phyloP scores from a whole-genome alignment of 2,888 invertebrate species.

The Dryomyza anilis region DNA sequence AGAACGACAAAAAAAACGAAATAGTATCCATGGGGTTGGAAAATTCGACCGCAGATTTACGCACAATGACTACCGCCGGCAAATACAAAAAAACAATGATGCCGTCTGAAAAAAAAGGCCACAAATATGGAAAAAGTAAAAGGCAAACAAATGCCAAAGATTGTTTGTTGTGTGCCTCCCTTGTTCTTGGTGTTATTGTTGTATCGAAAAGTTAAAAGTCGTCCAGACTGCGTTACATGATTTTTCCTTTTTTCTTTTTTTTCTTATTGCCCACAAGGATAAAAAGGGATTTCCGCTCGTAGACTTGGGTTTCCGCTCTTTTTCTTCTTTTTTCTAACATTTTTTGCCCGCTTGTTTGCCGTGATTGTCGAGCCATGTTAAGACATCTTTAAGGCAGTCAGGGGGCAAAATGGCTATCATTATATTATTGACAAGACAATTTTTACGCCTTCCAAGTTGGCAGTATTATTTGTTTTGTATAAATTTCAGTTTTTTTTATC shows the following conservation, averaged over 20 bases:
- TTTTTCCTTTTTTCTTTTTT: not conserved
- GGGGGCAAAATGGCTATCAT: not conserved
- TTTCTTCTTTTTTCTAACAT: not conserved
- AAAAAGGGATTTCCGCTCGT: conserved; percentile 46
- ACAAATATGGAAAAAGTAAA: conserved; percentile 35
- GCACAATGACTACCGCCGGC: conserved; percentile 47
- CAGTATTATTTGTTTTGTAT: conserved; percentile 15
- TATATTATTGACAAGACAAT: conserved; percentile 57
- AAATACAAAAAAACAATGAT: conserved; percentile 26
- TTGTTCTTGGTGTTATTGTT: not conserved
- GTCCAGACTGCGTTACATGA: conserved; percentile 17
- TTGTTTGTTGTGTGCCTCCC: not conserved
- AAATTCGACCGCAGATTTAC: conserved; percentile 33
- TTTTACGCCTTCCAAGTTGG: conserved; percentile 58
- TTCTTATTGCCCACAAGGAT: not conserved
- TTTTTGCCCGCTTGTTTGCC: conserved; percentile 15
- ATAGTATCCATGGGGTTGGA: conserved; percentile 13
- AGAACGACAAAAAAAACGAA: conserved; percentile 7
- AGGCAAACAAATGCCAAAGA: conserved; percentile 42
- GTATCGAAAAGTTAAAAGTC: conserved; percentile 23
- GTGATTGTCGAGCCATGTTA: conserved; percentile 6
- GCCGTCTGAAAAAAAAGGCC: conserved; percentile 27
- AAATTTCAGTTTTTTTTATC: no score
- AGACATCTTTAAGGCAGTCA: not conserved
- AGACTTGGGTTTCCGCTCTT: not conserved